Conservation (phyloP, 2,113 vertebrate genomes). For the Gallinago undulata region DNA sequence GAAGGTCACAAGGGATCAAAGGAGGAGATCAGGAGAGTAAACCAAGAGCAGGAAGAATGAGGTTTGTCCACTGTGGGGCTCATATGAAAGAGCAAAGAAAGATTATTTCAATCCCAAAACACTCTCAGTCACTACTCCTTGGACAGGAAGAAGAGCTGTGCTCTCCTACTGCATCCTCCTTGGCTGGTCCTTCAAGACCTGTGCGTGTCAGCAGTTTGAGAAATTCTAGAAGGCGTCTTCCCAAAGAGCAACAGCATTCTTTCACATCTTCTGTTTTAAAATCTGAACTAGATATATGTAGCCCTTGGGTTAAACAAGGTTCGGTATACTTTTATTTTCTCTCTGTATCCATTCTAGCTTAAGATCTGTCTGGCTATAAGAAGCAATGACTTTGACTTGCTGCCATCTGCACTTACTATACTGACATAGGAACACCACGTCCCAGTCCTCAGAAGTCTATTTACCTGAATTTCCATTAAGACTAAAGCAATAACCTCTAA, state of each 20-base stretch:
- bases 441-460: background rate
- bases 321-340: background rate
- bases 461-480: slow-evolving; percentile 15
- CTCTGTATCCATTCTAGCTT: background rate
- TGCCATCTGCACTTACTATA: background rate
- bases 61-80: background rate
- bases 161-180: background rate
- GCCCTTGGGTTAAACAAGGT: background rate
- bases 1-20: background rate
- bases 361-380: background rate
- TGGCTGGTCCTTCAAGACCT: background rate
- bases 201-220: background rate
- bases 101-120: background rate
- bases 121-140: fast-evolving
- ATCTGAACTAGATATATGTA: background rate
- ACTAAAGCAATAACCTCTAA: background rate
- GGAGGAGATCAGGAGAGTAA: background rate
- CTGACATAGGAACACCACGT: background rate
- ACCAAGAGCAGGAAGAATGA: background rate
- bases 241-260: background rate
- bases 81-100: background rate
- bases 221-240: background rate
- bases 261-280: background rate
- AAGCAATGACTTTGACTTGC: background rate
- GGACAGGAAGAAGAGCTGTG: background rate